Evolutionary conservation across 2,113 vertebrate species (phyloP), one percentile per base, ranked within the genome.

Genomic region (Podilymbus podiceps): DNA sequence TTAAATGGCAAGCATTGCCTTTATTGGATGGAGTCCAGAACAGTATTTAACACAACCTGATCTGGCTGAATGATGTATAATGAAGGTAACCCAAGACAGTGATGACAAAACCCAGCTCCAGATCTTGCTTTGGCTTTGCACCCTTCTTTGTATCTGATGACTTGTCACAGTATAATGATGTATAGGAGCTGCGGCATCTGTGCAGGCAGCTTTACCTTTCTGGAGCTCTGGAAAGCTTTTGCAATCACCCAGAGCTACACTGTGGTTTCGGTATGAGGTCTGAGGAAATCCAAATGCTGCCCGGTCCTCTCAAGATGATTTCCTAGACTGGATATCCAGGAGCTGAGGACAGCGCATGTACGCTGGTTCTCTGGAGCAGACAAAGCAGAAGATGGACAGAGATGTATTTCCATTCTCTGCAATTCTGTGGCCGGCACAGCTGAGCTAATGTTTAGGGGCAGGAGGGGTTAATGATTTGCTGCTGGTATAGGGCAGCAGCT

Each of bases 401-500:
- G 56, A 85, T 63, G 15, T 81, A 67, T 88, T 81, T 90, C 79
- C 4, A 6, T 82, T 44, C 72, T 92, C 89, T 90, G 73, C 76
- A 85, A 93, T 82, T 92, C 88, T 85, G 40, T 89, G 69, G 76
- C 88, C 86, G 72, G 86, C 56, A 56, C 72, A 85, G 88, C 92
- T 97, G 88, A 90, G 76, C 83, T 92, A 60, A 75, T 81, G 93
- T 90, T 86, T 71, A 88, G 88, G 87, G 92, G 83, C 95, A 95
- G 90, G 52, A 88, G 63, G 80, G 95, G 95, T 95, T 96, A 97
- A 96, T 96, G 88, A 92, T 95, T 93, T 94, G 83, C 90, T 96
- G 88, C 76, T 90, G 88, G 42, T 92, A 27, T 77, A 92, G 93
- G 82, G 79, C 92, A 96, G 60, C 83, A 95, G 90, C 92, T 96